Base-by-base conservation (phyloP, 1,140 invertebrate species). In the Drosophila truncata region DNA sequence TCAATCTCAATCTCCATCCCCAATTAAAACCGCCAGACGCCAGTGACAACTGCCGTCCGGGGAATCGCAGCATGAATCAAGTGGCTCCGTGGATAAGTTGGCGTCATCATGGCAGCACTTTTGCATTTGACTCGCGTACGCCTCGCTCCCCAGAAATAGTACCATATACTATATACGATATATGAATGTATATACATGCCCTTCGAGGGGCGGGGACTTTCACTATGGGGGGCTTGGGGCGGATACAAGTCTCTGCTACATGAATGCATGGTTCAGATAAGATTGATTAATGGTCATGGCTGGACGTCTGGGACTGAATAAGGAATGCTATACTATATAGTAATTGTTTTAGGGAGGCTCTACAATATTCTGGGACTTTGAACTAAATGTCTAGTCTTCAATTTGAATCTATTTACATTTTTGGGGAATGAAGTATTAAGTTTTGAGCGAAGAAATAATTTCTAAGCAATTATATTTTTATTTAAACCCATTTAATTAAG, bases 101-200 rank as follows among this genome's bases (percentile, higher is more conserved):
- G 62, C 73, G 73, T 59, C 73, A 75, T 77, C 74, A 62, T 58
- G 62, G 73, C 74, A 77, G 39, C 73, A 78, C 47, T 77, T 77
- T 77, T 77, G 62, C 73, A 77, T 77, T 47, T 60, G 39, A 67
- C 46, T 77, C 39, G 72, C 72, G 61, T 63, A 55, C 62, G 55
- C 44, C 63, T 33, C 50, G 49, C 27, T 57, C 54, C 50, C 44
- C 54, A 47, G 14, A 35, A 39, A 23, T 29, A 33, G 42, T 39
- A 41, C 39, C 16, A 37, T 54, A 55, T 67, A 25, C 20, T 59
- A n/a, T 29, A 25, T 18, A 25, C 5, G 11, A 18, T 47, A 2
- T 3, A 29, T 29, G 27, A n/a, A 10, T 25, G 29, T 20, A 8
- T 14, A 3, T n/a, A 41, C 37, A 58, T 59, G 31, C 35, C 50